Evolutionary conservation across 2,797 vertebrate species (phyloP), one percentile per base, ranked within the genome.

Genomic region (Bufotes viridis): DNA sequence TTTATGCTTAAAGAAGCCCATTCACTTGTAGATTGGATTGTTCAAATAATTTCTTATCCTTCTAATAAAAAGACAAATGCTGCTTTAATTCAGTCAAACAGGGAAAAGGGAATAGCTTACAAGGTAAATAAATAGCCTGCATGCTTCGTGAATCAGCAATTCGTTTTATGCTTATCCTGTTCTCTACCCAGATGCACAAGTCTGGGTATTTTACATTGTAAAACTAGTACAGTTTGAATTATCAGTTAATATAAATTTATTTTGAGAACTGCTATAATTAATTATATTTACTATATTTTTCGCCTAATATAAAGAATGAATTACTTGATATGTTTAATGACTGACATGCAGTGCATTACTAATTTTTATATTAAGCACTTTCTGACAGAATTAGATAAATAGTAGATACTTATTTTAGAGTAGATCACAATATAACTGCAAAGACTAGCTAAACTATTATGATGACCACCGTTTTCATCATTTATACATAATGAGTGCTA

Each of bases 11-110:
- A 93, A 90, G 91, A 91, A 89, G 88, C 90, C 90, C 90, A 94
- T 95, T 95, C 75, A 88, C 93, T 93, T 91, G 87, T 63, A 92
- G 90, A 91, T 92, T 89, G 92, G 90, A 89, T 92, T 90, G 79
- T 92, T 92, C 91, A 94, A 95, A 96, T 95, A 93, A 94, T 94
- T 94, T 91, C 90, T 94, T 34, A 55, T 49, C 79, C 76, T 94
- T 94, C 93, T 63, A 85, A 85, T 85, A 93, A 90, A 91, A 91
- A 95, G 92, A 95, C 92, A 94, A 94, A 96, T 93, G 94, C 92
- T 86, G 88, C 22, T 91, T 93, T 92, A 92, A 94, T 93, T 92
- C 91, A 93, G 92, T 92, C 90, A 90, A 89, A 89, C 86, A 70
- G 72, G 1, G 13, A 60, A 34, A 58, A 49, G 26, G 53, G 70